Evolutionary conservation across 2,113 vertebrate species (phyloP).

Genomic region (Myrmophylax atrothorax): DNA sequence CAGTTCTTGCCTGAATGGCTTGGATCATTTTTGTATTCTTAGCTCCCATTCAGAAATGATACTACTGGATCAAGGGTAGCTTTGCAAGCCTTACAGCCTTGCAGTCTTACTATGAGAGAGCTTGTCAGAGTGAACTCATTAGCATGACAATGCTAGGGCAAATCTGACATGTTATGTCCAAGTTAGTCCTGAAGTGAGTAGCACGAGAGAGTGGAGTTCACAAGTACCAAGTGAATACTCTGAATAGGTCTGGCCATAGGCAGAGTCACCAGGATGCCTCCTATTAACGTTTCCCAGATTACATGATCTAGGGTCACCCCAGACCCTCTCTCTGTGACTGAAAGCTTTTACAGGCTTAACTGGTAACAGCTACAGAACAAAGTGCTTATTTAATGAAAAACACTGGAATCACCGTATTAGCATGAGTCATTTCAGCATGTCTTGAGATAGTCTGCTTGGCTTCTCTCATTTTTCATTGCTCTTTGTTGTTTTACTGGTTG

Average conservation of each 20-base stretch:
- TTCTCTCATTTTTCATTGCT: constrained; percentile 6
- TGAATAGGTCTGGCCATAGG: not conserved
- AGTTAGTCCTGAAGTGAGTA: not conserved
- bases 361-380: not conserved
- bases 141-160: not conserved
- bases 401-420: not conserved
- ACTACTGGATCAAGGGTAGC: not conserved
- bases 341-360: not conserved
- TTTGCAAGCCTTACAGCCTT: not conserved
- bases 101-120: not conserved
- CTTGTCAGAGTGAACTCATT: not conserved
- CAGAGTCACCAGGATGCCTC: not conserved
- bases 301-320: not conserved
- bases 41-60: not conserved
- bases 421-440: not conserved
- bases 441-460: not conserved
- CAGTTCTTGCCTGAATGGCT: not conserved
- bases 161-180: not conserved
- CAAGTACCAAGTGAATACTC: not conserved
- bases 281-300: not conserved
- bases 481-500: not conserved
- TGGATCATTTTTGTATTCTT: not conserved
- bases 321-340: not conserved
- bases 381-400: constrained; percentile 4
- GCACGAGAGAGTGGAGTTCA: not conserved